Conservation (phyloP, 2,888 invertebrate genomes). For the Leuctra nigra region DNA sequence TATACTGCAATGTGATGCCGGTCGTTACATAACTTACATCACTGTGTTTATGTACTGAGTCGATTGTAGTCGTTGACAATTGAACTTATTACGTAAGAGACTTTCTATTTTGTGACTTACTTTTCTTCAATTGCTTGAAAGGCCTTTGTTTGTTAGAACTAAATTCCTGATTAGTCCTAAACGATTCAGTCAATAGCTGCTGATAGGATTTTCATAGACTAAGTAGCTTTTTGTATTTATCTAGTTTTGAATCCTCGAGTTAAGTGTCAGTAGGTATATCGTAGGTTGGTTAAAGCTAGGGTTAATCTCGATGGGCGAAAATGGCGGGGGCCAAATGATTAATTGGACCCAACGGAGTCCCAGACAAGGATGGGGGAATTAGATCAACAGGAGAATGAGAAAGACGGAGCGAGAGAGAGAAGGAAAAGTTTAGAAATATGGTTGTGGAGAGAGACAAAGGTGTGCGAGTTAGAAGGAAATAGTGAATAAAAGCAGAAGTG, state of each 20-base stretch:
- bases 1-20: too few relatives aligned
- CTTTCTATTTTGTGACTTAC: too few relatives aligned
- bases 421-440: constrained; percentile 15
- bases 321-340: constrained; percentile 7
- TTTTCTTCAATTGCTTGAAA: too few relatives aligned
- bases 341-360: constrained; percentile 14
- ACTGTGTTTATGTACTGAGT: too few relatives aligned
- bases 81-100: too few relatives aligned
- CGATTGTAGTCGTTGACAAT: too few relatives aligned
- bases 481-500: constrained; percentile 13
- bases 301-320: constrained; percentile 13
- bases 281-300: constrained; percentile 12
- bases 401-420: background rate
- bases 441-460: background rate
- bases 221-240: constrained; percentile 13
- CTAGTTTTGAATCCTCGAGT: constrained; percentile 18
- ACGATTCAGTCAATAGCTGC: too few relatives aligned
- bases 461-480: constrained; percentile 1
- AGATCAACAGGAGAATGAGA: background rate
- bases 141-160: too few relatives aligned
- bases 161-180: too few relatives aligned
- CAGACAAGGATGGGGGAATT: background rate
- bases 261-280: constrained; percentile 16
- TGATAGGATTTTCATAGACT: background rate
- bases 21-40: too few relatives aligned